Conservation (phyloP, 2,797 vertebrate species). For the Nannoperca obscura region DNA sequence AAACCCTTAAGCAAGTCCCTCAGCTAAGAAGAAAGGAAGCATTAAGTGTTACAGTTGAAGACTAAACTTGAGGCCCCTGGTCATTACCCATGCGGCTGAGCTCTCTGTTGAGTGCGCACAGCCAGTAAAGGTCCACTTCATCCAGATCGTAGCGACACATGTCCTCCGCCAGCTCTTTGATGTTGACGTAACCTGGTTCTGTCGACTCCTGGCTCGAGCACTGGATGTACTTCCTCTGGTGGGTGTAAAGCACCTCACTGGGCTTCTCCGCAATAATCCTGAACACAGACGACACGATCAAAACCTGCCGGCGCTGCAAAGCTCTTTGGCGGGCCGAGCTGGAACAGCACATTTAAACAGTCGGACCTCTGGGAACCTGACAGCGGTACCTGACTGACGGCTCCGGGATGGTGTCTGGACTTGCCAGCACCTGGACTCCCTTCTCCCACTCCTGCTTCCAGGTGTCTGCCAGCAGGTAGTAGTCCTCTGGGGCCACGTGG, state of each 20-base stretch:
- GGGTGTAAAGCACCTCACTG: slow-evolving; percentile 90
- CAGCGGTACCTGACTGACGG: slow-evolving; percentile 91
- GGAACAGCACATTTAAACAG: neutral
- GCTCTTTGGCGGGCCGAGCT: neutral
- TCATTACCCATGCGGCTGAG: slow-evolving; percentile 92
- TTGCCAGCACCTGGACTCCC: slow-evolving; percentile 96
- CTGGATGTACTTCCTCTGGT: slow-evolving; percentile 93
- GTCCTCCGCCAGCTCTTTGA: slow-evolving; percentile 92
- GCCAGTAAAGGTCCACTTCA: slow-evolving; percentile 96
- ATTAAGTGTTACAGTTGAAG: too few species aligned
- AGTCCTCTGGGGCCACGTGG: slow-evolving; percentile 93
- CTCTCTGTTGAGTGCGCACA: slow-evolving; percentile 91
- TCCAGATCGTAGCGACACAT: slow-evolving; percentile 98
- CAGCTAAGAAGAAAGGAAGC: too few species aligned
- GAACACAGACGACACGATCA: slow-evolving; percentile 31
- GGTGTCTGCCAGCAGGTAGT: slow-evolving; percentile 94
- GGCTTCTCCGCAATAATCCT: slow-evolving; percentile 90
- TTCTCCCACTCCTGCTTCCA: slow-evolving; percentile 99
- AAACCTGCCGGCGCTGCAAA: neutral
- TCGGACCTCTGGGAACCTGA: neutral
- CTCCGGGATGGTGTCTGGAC: slow-evolving; percentile 92
- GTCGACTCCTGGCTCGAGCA: slow-evolving; percentile 88
- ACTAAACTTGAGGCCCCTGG: too few species aligned
- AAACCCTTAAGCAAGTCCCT: too few species aligned
- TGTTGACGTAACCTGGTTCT: slow-evolving; percentile 93